These are phyloP conservation scores for Ceryle rudis DNA, from an alignment of 2,797 vertebrate species.

Conservation along the genomic window DNA sequence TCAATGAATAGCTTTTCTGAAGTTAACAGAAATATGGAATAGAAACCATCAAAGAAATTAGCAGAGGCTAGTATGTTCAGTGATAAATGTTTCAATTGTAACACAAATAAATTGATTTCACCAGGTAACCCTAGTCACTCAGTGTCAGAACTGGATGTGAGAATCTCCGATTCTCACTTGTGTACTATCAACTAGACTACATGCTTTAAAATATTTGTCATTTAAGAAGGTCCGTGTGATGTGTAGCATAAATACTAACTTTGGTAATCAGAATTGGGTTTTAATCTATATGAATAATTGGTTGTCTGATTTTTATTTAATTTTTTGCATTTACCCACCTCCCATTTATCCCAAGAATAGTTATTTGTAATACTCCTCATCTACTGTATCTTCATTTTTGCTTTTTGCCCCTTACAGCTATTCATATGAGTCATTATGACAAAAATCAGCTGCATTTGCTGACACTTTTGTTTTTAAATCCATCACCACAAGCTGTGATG, in stretches of 20 bases:
- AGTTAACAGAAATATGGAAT: background rate
- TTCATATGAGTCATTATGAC: background rate
- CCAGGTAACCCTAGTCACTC: background rate
- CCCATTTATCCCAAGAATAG: background rate
- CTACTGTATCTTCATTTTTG: background rate
- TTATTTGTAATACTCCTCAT: background rate
- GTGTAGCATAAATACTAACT: background rate
- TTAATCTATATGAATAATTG: background rate
- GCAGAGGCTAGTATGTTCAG: background rate
- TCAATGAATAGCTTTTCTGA: background rate
- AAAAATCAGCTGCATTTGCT: background rate
- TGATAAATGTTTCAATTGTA: background rate
- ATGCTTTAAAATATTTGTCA: background rate
- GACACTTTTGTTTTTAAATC: background rate
- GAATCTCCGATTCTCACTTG: background rate
- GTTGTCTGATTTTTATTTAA: background rate
- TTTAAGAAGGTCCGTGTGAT: background rate
- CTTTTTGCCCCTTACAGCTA: background rate
- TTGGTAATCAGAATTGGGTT: background rate
- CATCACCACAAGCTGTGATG: background rate
- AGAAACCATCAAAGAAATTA: background rate
- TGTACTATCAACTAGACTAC: background rate
- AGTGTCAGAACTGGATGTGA: background rate
- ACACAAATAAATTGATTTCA: background rate
- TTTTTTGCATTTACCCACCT: background rate